A percentile compares a stretch with the other conserved stretches of the same genome.
phyloP scores from a whole-genome alignment of 2,797 vertebrate species.

The Allobates femoralis region DNA sequence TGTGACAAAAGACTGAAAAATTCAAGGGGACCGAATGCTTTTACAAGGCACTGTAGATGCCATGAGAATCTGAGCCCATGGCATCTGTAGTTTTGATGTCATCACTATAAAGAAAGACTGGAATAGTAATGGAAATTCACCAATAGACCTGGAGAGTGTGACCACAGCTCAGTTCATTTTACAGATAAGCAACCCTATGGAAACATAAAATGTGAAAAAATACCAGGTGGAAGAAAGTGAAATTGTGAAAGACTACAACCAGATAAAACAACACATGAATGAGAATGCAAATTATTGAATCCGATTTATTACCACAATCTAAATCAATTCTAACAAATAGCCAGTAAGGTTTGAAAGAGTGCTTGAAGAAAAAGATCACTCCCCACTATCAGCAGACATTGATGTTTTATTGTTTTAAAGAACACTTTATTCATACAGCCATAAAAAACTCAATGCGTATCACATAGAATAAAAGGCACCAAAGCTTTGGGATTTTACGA shows the following conservation, averaged over 20 bases:
- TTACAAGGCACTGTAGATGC: too few species aligned
- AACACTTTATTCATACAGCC: slow-evolving; percentile 61
- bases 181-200: too few species aligned
- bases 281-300: slow-evolving; percentile 11
- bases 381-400: slow-evolving; percentile 33
- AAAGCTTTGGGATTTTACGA: slow-evolving; percentile 55
- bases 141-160: too few species aligned
- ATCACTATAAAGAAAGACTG: too few species aligned
- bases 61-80: too few species aligned
- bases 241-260: not conserved
- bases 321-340: slow-evolving; percentile 27
- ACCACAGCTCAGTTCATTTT: too few species aligned
- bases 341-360: slow-evolving; percentile 29
- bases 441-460: slow-evolving; percentile 60
- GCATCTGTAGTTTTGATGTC: too few species aligned
- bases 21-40: too few species aligned
- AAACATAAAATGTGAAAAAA: too few species aligned
- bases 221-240: not conserved
- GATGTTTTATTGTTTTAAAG: slow-evolving; percentile 46
- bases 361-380: slow-evolving; percentile 25
- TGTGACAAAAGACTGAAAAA: too few species aligned
- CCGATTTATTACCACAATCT: slow-evolving; percentile 38
- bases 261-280: not conserved
- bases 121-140: too few species aligned
- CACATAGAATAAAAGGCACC: slow-evolving; percentile 64